Evolutionary conservation across 2,888 invertebrate genomes (phyloP).

Genomic region (Celastrina argiolus): DNA sequence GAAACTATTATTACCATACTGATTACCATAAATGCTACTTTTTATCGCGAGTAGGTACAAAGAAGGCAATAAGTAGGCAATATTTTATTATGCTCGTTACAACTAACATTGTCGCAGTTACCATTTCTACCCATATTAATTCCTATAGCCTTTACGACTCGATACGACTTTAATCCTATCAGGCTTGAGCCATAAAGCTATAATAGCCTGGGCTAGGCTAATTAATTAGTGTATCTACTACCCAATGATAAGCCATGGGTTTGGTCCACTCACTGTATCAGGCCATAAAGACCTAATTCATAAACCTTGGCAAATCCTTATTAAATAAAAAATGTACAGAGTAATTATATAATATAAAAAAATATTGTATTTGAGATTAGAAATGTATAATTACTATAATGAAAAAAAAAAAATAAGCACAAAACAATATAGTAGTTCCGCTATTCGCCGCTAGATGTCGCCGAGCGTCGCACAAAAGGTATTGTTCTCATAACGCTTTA

Average conservation of each 20-base stretch:
- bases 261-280: neutral
- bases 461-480: slow-evolving; percentile 29
- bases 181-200: slow-evolving; percentile 60
- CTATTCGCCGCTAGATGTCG: slow-evolving; percentile 67
- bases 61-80: too few species aligned
- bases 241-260: slow-evolving; percentile 34
- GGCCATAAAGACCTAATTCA: neutral
- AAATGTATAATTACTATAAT: too few species aligned
- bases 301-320: too few species aligned
- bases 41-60: too few species aligned
- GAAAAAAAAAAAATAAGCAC: too few species aligned
- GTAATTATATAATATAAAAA: too few species aligned
- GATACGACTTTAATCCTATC: slow-evolving; percentile 17
- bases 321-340: too few species aligned
- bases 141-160: slow-evolving; percentile 19
- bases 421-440: slow-evolving; percentile 31
- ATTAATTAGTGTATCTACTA: slow-evolving; percentile 71
- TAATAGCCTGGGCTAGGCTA: slow-evolving; percentile 68
- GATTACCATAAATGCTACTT: too few species aligned
- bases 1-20: too few species aligned
- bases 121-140: slow-evolving; percentile 1
- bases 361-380: too few species aligned
- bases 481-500: neutral
- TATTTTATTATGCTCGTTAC: neutral
- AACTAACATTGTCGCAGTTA: neutral